Conservation (phyloP, 2,113 vertebrate genomes). For the Bombycilla garrulus region DNA sequence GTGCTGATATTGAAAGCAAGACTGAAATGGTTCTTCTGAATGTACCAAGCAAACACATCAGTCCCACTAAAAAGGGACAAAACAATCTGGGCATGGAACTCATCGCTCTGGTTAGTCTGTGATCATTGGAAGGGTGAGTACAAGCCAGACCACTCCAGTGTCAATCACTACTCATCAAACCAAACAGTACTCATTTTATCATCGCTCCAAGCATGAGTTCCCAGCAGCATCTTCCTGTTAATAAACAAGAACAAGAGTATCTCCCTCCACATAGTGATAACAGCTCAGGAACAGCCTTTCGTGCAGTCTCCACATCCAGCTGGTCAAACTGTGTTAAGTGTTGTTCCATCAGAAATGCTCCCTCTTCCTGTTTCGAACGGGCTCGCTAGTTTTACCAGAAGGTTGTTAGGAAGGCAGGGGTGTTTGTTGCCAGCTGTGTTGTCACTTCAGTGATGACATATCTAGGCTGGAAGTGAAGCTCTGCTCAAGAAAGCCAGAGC, state of each 20-base stretch:
- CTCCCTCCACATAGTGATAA: background rate
- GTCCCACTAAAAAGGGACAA: background rate
- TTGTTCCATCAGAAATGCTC: background rate
- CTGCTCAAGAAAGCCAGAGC: background rate
- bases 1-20: background rate
- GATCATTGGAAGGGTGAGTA: background rate
- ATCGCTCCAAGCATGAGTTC: fast-evolving
- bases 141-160: background rate
- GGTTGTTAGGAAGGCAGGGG: background rate
- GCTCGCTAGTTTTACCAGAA: background rate
- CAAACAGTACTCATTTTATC: background rate
- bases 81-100: background rate
- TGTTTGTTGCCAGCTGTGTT: background rate
- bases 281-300: background rate
- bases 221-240: background rate
- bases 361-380: background rate
- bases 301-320: fast-evolving
- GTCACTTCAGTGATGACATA: background rate
- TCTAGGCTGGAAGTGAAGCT: background rate
- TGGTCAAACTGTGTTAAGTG: background rate
- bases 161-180: background rate
- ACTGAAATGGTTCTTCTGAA: background rate
- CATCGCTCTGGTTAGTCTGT: fast-evolving
- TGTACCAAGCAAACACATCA: fast-evolving
- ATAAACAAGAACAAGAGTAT: background rate